These are phyloP conservation scores for Psettodes erumei DNA, from an alignment of 2,113 vertebrate species.

Conservation along the genomic window DNA sequence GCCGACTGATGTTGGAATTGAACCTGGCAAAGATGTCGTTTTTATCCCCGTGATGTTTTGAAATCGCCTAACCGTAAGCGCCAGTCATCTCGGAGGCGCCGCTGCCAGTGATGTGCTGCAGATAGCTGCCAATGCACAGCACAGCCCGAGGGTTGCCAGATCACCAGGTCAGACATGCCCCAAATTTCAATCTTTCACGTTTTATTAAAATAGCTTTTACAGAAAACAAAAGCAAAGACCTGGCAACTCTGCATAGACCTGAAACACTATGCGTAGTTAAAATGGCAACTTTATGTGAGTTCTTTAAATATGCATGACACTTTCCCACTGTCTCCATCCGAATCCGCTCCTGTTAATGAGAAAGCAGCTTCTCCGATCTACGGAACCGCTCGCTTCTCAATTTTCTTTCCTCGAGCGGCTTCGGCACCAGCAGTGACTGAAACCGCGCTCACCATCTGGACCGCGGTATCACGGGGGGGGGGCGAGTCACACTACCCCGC, in stretches of 20 bases:
- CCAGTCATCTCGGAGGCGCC: neutral
- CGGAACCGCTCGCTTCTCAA: neutral
- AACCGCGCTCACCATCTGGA: conserved; percentile 36
- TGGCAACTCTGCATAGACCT: neutral
- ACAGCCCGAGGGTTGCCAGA: neutral
- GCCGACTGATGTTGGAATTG: neutral
- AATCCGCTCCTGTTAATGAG: neutral
- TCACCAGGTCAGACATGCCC: neutral
- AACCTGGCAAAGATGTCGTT: neutral
- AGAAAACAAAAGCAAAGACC: no score
- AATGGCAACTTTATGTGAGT: no score
- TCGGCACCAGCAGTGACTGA: conserved; percentile 7
- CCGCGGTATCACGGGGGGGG: conserved; percentile 17
- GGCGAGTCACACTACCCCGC: conserved; percentile 12
- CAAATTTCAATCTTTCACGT: neutral
- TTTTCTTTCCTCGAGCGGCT: conserved; percentile 6
- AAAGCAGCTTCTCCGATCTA: neutral
- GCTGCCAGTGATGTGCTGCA: neutral
- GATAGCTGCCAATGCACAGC: neutral
- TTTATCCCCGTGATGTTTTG: neutral
- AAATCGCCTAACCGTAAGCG: neutral
- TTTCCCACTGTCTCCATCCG: neutral
- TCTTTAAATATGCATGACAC: no score
- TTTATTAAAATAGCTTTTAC: neutral
- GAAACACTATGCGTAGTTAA: neutral